Evolutionary conservation across 2,888 invertebrate genomes (phyloP).

Genomic region (Aproaerema taeniolella): DNA sequence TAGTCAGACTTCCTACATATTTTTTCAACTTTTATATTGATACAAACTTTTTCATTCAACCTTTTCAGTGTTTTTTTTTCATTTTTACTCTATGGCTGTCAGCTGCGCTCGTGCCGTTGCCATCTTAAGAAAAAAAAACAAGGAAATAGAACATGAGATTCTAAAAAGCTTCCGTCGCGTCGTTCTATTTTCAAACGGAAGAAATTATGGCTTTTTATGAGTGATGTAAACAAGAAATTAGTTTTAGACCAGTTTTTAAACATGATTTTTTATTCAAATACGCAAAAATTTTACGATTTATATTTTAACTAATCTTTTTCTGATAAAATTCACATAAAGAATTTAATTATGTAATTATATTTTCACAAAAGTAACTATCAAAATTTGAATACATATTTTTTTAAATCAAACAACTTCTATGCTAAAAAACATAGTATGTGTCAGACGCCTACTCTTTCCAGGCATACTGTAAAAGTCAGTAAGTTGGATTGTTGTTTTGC

Average conservation of each 20-base stretch:
- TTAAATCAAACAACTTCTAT: too few relatives aligned
- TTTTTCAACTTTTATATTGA: conserved; percentile 25
- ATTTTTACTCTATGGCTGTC: conserved; percentile 30
- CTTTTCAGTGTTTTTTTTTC: conserved; percentile 22
- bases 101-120: conserved; percentile 39
- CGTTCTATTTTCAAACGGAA: conserved; percentile 26
- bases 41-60: conserved; percentile 29
- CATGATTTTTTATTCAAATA: too few relatives aligned
- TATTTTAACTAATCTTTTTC: too few relatives aligned
- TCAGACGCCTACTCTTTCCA: too few relatives aligned
- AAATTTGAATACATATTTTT: too few relatives aligned
- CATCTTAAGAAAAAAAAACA: conserved; percentile 34
- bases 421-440: too few relatives aligned
- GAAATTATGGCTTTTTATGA: conserved; percentile 26
- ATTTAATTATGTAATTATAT: too few relatives aligned
- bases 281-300: too few relatives aligned
- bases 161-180: conserved; percentile 40
- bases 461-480: too few relatives aligned
- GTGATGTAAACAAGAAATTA: conserved; percentile 13
- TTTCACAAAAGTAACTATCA: too few relatives aligned
- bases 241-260: conserved; percentile 9
- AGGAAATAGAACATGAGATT: conserved; percentile 34
- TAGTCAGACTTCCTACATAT: conserved; percentile 55
- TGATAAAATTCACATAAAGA: too few relatives aligned
- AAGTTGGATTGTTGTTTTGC: too few relatives aligned